Base-by-base conservation (phyloP, 2,113 vertebrate genomes). In the Thinocorus orbignyianus region DNA sequence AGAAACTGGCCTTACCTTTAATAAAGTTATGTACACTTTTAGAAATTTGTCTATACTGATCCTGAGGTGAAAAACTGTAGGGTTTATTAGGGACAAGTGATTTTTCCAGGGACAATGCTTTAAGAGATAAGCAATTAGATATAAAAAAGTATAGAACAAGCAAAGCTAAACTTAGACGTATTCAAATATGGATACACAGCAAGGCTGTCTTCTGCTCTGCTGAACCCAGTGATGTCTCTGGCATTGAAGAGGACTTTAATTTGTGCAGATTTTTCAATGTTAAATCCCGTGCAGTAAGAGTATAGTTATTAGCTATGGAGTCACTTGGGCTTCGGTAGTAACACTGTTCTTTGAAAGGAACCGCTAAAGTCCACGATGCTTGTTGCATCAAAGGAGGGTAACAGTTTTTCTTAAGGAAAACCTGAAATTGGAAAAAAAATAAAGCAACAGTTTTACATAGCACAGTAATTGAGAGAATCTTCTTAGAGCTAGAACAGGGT, bases 241-340 rank as follows among this genome's bases (percentile, higher is more conserved):
- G 37, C 61, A 57, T 26, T 24, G 95, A 69, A 66, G 92, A 81
- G 5, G 79, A 58, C 28, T 14, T 89, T 4, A 97, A 90, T 39
- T 86, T 97, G 41, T 80, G 71, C 9, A 99, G 71, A 55, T 98
- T 95, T 61, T 74, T 95, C 52, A 99, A 88, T 71, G 97, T 99
- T 70, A 99, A 96, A 79, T 98, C 84, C 51, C 37, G 96, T 22
- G 98, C 98, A 15, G 25, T 85, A 20, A 83, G 97, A 33, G 98
- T 98, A 73, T 98, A 99, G 93, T 99, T 99, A 94, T 99, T 99
- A 80, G 97, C 99, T 69, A 99, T 99, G 80, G 98, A 98, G 87
- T 99, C 98, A 71, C 98, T 99, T 5, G 98, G 99, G 55, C 96
- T 98, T 31, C 98, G 96, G 83, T 97, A 92, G 90, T 97, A 88